A percentile compares a stretch with the other conserved stretches of the same genome.
These are phyloP conservation scores for Trisateles emortualis DNA, from an alignment of 2,888 invertebrate species.

Conservation along the genomic window DNA sequence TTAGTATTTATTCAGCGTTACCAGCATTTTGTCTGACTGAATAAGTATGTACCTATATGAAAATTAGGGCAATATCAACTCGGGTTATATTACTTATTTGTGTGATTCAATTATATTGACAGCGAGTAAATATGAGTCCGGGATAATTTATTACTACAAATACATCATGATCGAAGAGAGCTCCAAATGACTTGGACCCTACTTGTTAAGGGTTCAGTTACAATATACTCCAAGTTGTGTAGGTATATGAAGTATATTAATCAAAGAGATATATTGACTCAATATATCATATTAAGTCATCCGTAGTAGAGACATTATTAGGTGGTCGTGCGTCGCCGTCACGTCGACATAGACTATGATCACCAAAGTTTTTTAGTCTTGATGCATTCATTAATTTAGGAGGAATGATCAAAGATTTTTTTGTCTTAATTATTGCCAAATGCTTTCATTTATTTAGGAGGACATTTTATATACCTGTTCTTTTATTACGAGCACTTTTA, in stretches of 20 bases:
- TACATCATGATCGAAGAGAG: constrained; percentile 27
- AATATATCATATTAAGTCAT: neutral
- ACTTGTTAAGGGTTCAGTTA: constrained; percentile 28
- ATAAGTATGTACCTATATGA: too few relatives aligned
- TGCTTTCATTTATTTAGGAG: too few relatives aligned
- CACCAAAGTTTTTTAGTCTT: too few relatives aligned
- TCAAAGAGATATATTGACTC: neutral
- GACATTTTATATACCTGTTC: neutral
- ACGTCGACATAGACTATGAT: too few relatives aligned
- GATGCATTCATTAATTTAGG: too few relatives aligned
- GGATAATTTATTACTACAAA: constrained; percentile 37
- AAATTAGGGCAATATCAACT: neutral
- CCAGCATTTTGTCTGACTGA: too few relatives aligned
- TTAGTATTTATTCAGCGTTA: too few relatives aligned
- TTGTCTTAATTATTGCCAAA: too few relatives aligned
- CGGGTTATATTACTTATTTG: constrained; percentile 1
- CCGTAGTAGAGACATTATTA: neutral
- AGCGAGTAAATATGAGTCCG: constrained; percentile 20
- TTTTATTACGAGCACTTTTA: neutral
- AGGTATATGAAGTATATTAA: constrained; percentile 2
- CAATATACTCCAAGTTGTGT: neutral
- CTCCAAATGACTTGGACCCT: constrained; percentile 33
- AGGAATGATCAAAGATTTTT: too few relatives aligned
- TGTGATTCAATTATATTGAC: constrained; percentile 34
- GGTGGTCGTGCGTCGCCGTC: neutral